These are phyloP conservation scores for Micrasema longulum DNA, from an alignment of 1,140 invertebrate species.

Conservation along the genomic window DNA sequence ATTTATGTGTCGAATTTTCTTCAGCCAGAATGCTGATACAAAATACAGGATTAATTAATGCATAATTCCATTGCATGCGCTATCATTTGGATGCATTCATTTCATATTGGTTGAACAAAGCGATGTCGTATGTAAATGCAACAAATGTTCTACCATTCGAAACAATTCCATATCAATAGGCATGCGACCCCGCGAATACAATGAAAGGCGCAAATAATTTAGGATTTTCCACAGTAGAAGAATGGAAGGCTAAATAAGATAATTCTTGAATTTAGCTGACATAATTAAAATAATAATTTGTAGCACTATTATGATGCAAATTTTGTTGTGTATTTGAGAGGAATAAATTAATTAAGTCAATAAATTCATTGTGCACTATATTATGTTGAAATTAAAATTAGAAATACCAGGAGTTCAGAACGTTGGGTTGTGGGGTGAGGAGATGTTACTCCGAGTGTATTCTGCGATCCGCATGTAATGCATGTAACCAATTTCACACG, in stretches of 20 bases:
- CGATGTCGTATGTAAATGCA: constrained; percentile 43
- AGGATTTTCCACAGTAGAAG: constrained; percentile 29
- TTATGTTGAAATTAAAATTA: neutral
- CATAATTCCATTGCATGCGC: constrained; percentile 43
- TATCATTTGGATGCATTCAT: constrained; percentile 46
- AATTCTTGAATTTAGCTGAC: constrained; percentile 10
- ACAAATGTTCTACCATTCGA: constrained; percentile 40
- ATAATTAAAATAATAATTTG: constrained; percentile 8
- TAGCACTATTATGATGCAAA: neutral
- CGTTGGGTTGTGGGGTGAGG: constrained; percentile 4
- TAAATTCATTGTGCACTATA: neutral
- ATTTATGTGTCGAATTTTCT: no score
- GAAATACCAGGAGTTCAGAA: constrained; percentile 8
- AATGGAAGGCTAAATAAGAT: constrained; percentile 22
- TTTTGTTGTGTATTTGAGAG: neutral
- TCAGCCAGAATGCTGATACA: constrained; percentile 18
- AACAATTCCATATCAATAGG: constrained; percentile 41
- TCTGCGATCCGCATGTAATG: constrained; percentile 44
- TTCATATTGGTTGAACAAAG: constrained; percentile 41
- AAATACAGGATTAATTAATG: constrained; percentile 43
- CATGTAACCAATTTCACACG: constrained; percentile 55
- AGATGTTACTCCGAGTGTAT: constrained; percentile 21
- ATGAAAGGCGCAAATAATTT: constrained; percentile 37
- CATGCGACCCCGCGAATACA: constrained; percentile 47
- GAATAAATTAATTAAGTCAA: no score